A percentile compares a stretch with the other conserved stretches of the same genome.
These are phyloP conservation scores for Gymnoscopelus braueri DNA, from an alignment of 2,797 vertebrate species.

Conservation along the genomic window DNA sequence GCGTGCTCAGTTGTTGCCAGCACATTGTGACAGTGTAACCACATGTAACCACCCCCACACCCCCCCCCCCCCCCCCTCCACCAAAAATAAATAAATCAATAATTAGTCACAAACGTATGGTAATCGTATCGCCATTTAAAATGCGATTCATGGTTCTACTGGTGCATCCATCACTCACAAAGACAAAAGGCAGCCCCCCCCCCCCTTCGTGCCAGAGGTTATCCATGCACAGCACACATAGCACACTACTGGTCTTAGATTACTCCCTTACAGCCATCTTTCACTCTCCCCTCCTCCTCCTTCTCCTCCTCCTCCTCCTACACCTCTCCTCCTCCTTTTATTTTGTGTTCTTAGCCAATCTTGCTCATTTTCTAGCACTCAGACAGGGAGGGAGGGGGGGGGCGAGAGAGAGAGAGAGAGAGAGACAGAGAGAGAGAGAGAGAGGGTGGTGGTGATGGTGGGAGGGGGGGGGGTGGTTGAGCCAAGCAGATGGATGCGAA, in stretches of 20 bases:
- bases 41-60: no score
- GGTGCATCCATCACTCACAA: constrained; percentile 56
- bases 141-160: constrained; percentile 35
- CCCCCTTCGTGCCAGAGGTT: constrained; percentile 73
- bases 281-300: constrained; percentile 66
- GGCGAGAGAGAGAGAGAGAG: no score
- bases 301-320: constrained; percentile 20
- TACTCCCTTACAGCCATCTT: constrained; percentile 71
- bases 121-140: constrained; percentile 25
- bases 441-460: constrained; percentile 24
- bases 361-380: constrained; percentile 87
- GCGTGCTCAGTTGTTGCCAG: no score
- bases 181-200: constrained; percentile 60
- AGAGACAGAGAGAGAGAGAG: constrained; percentile 6
- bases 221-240: constrained; percentile 72
- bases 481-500: constrained; percentile 96
- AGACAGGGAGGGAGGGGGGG: constrained; percentile 37
- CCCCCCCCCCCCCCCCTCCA: no score
- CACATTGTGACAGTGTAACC: no score
- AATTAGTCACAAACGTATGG: constrained; percentile 34
- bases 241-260: constrained; percentile 73
- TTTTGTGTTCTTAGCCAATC: constrained; percentile 78
- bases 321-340: constrained; percentile 70
- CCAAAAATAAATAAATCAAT: constrained; percentile 12
- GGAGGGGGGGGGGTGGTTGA: constrained; percentile 30